Percentiles rank a stretch among this genome's conserved stretches.
Evolutionary conservation across 2,797 vertebrate genomes (phyloP).

Genomic region (Paedocypris micromegethes): DNA sequence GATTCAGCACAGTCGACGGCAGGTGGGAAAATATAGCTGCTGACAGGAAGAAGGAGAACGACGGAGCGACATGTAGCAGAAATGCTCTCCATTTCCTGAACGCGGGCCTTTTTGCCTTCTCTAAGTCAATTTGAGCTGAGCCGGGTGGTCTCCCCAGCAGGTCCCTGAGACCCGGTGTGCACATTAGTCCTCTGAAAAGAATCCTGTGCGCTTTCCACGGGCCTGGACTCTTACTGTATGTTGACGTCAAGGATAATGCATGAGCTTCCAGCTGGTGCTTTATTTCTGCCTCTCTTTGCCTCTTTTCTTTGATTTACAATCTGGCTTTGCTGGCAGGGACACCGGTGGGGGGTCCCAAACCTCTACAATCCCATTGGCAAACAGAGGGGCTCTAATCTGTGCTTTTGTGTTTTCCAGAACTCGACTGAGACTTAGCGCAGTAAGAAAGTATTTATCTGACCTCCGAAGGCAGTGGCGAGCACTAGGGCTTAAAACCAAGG

Average conservation of each 20-base stretch:
- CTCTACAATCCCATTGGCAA: slow-evolving; percentile 70
- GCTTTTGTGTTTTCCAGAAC: slow-evolving; percentile 61
- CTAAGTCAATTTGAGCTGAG: slow-evolving; percentile 32
- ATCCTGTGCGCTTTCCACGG: slow-evolving; percentile 38
- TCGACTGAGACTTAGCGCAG: slow-evolving; percentile 45
- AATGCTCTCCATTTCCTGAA: slow-evolving; percentile 34
- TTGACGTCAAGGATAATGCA: slow-evolving; percentile 49
- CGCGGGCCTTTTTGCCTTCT: slow-evolving; percentile 31
- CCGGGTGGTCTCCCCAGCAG: slow-evolving; percentile 40
- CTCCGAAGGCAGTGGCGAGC: slow-evolving; percentile 12
- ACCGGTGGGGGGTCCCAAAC: slow-evolving; percentile 59
- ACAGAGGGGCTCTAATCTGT: slow-evolving; percentile 74
- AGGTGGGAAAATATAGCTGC: slow-evolving; percentile 1
- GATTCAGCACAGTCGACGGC: slow-evolving; percentile 33
- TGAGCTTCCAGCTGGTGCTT: slow-evolving; percentile 50
- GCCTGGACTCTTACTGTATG: slow-evolving; percentile 42
- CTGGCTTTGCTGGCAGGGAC: slow-evolving; percentile 54
- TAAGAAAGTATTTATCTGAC: slow-evolving; percentile 22
- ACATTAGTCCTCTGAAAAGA: slow-evolving; percentile 39
- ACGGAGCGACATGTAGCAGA: background rate
- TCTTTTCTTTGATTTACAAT: slow-evolving; percentile 48
- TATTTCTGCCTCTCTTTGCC: slow-evolving; percentile 40
- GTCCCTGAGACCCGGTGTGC: slow-evolving; percentile 31
- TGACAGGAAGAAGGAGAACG: background rate
- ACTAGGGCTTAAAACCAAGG: slow-evolving; percentile 19